A percentile compares a stretch with the other conserved stretches of the same genome.
phyloP scores from a whole-genome alignment of 2,888 invertebrate genomes.

The Cheilosia scutellata region DNA sequence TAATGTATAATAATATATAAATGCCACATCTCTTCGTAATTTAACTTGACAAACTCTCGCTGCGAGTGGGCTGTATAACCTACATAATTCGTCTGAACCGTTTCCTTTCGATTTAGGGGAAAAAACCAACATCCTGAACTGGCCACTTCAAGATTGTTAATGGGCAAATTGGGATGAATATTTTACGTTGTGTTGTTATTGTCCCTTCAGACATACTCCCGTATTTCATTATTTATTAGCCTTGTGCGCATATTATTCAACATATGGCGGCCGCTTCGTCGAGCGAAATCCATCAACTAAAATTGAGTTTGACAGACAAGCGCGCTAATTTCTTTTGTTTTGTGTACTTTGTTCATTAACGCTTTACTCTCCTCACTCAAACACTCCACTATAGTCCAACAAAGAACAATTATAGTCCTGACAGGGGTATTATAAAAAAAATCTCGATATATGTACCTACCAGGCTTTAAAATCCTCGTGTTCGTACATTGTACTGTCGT shows the following conservation, averaged over 20 bases:
- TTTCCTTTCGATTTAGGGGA: constrained; percentile 22
- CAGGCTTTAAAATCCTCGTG: constrained; percentile 19
- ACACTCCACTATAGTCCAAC: constrained; percentile 45
- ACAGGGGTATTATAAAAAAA: constrained; percentile 26
- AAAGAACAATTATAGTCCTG: constrained; percentile 57
- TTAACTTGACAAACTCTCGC: constrained; percentile 14
- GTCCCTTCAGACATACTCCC: constrained; percentile 9
- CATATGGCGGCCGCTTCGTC: constrained; percentile 51
- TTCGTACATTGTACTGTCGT: constrained; percentile 16
- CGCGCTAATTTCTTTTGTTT: constrained; percentile 77
- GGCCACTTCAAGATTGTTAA: constrained; percentile 59
- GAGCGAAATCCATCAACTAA: constrained; percentile 65
- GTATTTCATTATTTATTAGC: constrained; percentile 67
- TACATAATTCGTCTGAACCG: constrained; percentile 20
- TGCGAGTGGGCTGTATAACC: neutral
- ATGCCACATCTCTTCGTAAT: constrained; percentile 14
- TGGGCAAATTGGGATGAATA: constrained; percentile 33
- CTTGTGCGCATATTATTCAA: constrained; percentile 42
- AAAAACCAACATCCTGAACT: constrained; percentile 50
- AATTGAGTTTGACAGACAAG: constrained; percentile 78
- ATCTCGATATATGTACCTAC: constrained; percentile 1
- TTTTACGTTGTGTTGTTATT: constrained; percentile 15
- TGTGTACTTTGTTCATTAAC: constrained; percentile 68
- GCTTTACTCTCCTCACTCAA: constrained; percentile 64
- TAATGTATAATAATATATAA: no score